A percentile compares a stretch with the other conserved stretches of the same genome.
Evolutionary conservation across 2,797 vertebrate genomes (phyloP).

Genomic region (Psittacula echo): DNA sequence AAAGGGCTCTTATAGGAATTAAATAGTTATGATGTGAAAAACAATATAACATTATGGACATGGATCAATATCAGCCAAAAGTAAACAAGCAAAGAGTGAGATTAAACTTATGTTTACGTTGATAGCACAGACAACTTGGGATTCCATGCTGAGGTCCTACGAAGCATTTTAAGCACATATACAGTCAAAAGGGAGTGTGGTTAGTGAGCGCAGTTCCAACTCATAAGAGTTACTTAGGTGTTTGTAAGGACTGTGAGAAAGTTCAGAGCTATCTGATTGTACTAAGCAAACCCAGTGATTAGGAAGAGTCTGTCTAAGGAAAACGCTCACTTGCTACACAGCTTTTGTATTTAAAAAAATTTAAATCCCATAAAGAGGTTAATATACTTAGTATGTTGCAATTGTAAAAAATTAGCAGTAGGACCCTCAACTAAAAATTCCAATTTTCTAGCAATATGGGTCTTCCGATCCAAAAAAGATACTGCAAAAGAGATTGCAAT

Average conservation of each 20-base stretch:
- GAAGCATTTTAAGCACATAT: not conserved
- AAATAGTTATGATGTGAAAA: not conserved
- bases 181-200: not conserved
- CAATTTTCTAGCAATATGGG: not conserved
- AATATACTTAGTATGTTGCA: not conserved
- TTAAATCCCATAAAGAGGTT: not conserved
- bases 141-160: not conserved
- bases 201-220: not conserved
- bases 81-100: not conserved
- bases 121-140: not conserved
- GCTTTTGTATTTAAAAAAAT: not conserved
- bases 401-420: not conserved
- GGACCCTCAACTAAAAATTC: not conserved
- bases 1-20: not conserved
- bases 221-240: not conserved
- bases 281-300: not conserved
- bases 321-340: not conserved
- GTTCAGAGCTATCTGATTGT: not conserved
- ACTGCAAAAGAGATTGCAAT: not conserved
- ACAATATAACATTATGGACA: not conserved
- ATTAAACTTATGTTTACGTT: not conserved
- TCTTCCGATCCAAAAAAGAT: not conserved
- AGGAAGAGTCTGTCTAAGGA: not conserved
- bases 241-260: not conserved
- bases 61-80: not conserved